Percentiles rank a stretch among this genome's conserved stretches.
These are phyloP conservation scores for Carterocephalus palaemon DNA, from an alignment of 2,888 invertebrate genomes.

Conservation along the genomic window DNA sequence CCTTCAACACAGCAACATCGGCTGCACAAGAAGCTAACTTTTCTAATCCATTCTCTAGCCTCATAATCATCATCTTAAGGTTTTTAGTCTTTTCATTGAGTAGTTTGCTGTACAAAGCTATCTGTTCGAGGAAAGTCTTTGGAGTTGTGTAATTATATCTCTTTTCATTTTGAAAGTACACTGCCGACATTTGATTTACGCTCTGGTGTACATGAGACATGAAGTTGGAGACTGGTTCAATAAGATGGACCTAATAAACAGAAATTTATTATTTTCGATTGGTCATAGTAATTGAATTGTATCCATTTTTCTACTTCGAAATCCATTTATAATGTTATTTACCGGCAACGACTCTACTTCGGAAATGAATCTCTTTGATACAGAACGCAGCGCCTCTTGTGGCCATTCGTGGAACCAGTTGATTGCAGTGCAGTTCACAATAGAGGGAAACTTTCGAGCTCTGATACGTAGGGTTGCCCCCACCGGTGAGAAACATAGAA, in stretches of 20 bases:
- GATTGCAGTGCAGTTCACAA: conserved; percentile 95
- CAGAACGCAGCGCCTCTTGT: conserved; percentile 91
- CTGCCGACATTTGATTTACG: conserved; percentile 90
- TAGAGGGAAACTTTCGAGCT: conserved; percentile 94
- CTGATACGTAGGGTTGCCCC: conserved; percentile 92
- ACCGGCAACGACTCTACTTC: conserved; percentile 88
- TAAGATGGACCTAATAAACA: conserved; percentile 67
- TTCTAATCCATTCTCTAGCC: conserved; percentile 92
- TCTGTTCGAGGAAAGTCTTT: conserved; percentile 96
- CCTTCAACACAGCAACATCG: conserved; percentile 92
- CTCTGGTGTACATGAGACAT: conserved; percentile 95
- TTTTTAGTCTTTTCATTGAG: conserved; percentile 83
- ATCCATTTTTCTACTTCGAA: too few relatives aligned
- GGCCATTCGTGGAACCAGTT: conserved; percentile 99
- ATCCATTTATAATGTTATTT: too few relatives aligned
- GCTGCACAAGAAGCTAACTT: conserved; percentile 91
- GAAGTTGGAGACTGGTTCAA: conserved; percentile 86
- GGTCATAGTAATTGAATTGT: too few relatives aligned
- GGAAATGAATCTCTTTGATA: conserved; percentile 88
- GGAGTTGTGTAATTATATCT: conserved; percentile 98
- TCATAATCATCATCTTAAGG: conserved; percentile 84
- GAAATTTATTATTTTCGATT: not conserved
- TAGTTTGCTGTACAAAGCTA: conserved; percentile 87
- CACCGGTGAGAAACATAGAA: conserved; percentile 96
- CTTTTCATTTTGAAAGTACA: conserved; percentile 90